Evolutionary conservation across 1,140 invertebrate genomes (phyloP).

Genomic region (Potamilus streckersoni): DNA sequence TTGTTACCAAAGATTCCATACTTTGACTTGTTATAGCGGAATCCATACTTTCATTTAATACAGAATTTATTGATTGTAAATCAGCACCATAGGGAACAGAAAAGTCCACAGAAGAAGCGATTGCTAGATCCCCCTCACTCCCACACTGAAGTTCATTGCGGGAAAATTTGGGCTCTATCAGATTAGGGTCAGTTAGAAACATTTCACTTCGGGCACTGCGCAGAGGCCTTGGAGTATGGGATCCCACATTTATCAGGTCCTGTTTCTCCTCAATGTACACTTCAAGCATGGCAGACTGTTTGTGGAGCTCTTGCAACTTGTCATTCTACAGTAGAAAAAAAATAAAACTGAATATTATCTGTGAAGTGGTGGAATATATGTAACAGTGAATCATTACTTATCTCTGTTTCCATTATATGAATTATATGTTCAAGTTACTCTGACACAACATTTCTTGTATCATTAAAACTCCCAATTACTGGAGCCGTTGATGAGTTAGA

Average conservation of each 20-base stretch:
- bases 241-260: constrained; percentile 45
- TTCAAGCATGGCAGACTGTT: constrained; percentile 52
- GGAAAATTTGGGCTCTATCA: constrained; percentile 14
- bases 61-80: constrained; percentile 26
- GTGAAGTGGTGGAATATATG: no score
- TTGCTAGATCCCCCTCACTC: constrained; percentile 32
- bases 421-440: no score
- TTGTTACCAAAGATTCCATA: constrained; percentile 4
- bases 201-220: constrained; percentile 51
- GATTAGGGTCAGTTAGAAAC: constrained; percentile 18
- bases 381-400: no score
- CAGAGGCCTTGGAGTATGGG: constrained; percentile 41
- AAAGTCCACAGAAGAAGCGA: constrained; percentile 14
- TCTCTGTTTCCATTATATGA: no score
- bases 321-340: constrained; percentile 33
- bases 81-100: not conserved
- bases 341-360: not conserved
- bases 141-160: constrained; percentile 28
- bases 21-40: constrained; percentile 1
- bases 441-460: no score
- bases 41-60: constrained; percentile 25
- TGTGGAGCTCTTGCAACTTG: constrained; percentile 41
- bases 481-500: no score
- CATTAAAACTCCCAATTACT: no score
- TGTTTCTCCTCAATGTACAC: constrained; percentile 58